phyloP scores from a whole-genome alignment of 2,797 vertebrate species.

The Alcedo atthis region DNA sequence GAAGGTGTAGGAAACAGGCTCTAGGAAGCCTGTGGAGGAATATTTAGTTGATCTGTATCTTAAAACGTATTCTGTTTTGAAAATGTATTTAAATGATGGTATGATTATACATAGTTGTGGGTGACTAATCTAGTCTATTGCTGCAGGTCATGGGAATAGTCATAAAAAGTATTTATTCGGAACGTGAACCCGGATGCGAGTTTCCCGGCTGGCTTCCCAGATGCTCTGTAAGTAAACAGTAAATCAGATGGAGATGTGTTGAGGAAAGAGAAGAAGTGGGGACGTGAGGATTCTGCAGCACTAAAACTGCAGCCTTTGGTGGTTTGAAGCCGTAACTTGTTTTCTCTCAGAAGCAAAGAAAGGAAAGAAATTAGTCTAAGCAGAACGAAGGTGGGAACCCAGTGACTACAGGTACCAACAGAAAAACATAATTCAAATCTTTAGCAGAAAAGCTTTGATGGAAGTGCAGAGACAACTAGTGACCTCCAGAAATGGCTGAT shows the following conservation, averaged over 20 bases:
- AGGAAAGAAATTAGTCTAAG: neutral
- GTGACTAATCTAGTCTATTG: constrained; percentile 63
- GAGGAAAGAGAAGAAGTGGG: constrained; percentile 15
- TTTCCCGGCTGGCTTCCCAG: constrained; percentile 10
- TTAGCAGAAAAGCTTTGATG: neutral
- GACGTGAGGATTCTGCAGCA: neutral
- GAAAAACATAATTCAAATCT: neutral
- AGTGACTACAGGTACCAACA: neutral
- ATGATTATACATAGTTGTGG: constrained; percentile 60
- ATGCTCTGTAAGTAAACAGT: constrained; percentile 48
- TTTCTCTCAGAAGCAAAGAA: neutral
- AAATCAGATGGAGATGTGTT: constrained; percentile 41
- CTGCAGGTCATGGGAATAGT: constrained; percentile 70
- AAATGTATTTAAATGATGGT: constrained; percentile 54
- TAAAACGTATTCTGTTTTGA: neutral
- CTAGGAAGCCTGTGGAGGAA: neutral
- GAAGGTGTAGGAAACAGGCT: constrained; percentile 13
- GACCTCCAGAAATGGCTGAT: neutral
- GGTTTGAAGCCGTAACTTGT: neutral
- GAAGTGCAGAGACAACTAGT: neutral
- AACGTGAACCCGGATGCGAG: constrained; percentile 49
- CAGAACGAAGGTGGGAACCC: neutral
- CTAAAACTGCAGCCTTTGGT: neutral
- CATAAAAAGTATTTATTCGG: constrained; percentile 64
- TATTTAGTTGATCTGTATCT: constrained; percentile 51